phyloP scores from a whole-genome alignment of 2,113 vertebrate genomes.

The Hemiscyllium ocellatum region DNA sequence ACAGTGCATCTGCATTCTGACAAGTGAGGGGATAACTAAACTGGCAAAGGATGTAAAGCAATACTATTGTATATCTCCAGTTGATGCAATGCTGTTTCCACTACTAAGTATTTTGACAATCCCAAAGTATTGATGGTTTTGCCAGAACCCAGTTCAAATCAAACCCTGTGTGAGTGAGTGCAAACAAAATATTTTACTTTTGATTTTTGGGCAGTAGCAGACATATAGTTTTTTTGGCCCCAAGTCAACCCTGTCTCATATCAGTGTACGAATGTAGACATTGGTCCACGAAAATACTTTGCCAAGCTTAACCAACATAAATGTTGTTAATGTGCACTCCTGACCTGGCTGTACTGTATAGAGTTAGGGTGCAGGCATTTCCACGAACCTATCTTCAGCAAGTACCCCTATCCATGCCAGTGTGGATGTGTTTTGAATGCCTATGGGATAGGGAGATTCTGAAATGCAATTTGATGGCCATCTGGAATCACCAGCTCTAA shows the following conservation, averaged over 20 bases:
- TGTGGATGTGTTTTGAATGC: not conserved
- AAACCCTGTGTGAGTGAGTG: not conserved
- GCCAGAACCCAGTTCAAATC: conserved; percentile 22
- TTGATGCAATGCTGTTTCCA: not conserved
- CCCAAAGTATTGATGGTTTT: not conserved
- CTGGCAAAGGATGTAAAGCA: conserved; percentile 19
- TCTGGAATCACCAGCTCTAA: not conserved
- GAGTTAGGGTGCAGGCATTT: not conserved
- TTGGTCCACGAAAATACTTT: not conserved
- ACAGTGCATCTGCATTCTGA: not conserved
- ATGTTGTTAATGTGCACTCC: not conserved
- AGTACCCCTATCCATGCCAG: not conserved
- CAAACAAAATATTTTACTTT: not conserved
- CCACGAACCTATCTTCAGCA: not conserved
- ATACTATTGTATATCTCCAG: not conserved
- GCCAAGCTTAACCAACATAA: not conserved
- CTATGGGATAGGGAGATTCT: not conserved
- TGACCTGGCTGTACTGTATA: not conserved
- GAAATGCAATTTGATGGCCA: not conserved
- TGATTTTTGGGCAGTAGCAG: not conserved
- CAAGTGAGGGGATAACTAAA: not conserved
- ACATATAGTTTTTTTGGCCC: not conserved
- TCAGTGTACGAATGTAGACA: not conserved
- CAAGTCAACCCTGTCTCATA: not conserved
- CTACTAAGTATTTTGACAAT: not conserved